A percentile compares a stretch with the other conserved stretches of the same genome.
Evolutionary conservation across 2,113 vertebrate species (phyloP).

Genomic region (Speoplatyrhinus poulsoni): DNA sequence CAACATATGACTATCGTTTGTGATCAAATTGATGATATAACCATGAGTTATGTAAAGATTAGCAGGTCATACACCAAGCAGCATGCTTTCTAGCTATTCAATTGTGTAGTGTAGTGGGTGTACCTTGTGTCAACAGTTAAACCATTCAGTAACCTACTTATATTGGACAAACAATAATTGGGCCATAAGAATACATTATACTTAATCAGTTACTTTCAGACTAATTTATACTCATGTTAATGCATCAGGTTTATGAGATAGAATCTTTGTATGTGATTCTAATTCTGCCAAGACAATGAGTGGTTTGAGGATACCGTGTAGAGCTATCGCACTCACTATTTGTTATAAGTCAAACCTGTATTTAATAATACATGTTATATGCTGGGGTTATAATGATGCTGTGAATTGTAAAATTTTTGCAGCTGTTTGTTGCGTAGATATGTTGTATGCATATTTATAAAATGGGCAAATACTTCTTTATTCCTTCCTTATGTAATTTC

Average conservation of each 20-base stretch:
- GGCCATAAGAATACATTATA: background rate
- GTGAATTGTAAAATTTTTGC: background rate
- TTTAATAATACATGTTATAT: background rate
- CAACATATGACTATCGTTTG: constrained; percentile 16
- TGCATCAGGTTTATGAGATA: background rate
- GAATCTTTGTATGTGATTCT: constrained; percentile 12
- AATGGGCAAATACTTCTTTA: background rate
- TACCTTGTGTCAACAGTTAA: background rate
- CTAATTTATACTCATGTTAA: background rate
- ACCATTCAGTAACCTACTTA: background rate
- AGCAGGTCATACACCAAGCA: background rate
- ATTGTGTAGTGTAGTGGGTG: background rate
- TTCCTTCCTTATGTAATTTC: background rate
- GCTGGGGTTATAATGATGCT: constrained; percentile 4
- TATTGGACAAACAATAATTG: too few relatives aligned
- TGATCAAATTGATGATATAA: constrained; percentile 17
- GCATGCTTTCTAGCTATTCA: background rate
- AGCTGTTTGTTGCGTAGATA: constrained; percentile 11
- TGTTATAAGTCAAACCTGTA: constrained; percentile 20
- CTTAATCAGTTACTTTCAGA: background rate
- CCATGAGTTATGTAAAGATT: background rate
- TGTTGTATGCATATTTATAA: constrained; percentile 22
- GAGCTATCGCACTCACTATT: constrained; percentile 14
- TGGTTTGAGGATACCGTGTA: constrained; percentile 19
- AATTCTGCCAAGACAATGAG: constrained; percentile 12